phyloP scores from a whole-genome alignment of 2,888 invertebrate genomes.

The Macaria liturata region DNA sequence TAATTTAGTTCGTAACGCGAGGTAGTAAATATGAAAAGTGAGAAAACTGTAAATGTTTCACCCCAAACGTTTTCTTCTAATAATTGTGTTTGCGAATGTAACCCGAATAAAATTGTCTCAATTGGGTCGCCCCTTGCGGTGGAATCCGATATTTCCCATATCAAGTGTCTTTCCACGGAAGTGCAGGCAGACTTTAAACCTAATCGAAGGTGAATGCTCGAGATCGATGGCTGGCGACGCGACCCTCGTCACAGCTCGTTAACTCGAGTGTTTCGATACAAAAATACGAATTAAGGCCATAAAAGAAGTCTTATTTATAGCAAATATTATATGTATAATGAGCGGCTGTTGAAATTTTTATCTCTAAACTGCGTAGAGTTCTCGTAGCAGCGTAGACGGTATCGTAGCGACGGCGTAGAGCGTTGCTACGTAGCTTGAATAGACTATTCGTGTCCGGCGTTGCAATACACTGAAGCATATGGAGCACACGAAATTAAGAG shows the following conservation, averaged over 20 bases:
- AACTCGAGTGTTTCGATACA: slow-evolving; percentile 52
- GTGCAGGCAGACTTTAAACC: slow-evolving; percentile 33
- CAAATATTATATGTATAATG: too few species aligned
- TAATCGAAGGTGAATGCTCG: slow-evolving; percentile 35
- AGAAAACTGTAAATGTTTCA: too few species aligned
- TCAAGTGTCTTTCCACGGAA: slow-evolving; percentile 28
- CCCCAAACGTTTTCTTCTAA: background rate
- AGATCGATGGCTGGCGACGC: slow-evolving; percentile 40
- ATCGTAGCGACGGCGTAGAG: background rate
- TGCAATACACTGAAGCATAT: too few species aligned
- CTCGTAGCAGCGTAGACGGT: slow-evolving; percentile 14
- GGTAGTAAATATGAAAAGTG: too few species aligned
- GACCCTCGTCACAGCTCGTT: slow-evolving; percentile 48
- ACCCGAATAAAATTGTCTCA: slow-evolving; percentile 15
- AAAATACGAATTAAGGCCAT: slow-evolving; percentile 40
- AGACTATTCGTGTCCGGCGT: too few species aligned
- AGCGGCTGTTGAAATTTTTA: too few species aligned
- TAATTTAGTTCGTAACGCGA: too few species aligned
- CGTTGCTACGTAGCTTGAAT: slow-evolving; percentile 6
- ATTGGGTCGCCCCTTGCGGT: slow-evolving; percentile 23
- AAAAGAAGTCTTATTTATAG: slow-evolving; percentile 19
- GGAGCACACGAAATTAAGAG: too few species aligned
- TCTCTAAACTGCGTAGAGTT: background rate
- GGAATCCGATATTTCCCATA: slow-evolving; percentile 33
- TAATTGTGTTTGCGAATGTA: slow-evolving; percentile 12